Evolutionary conservation across 2,888 invertebrate species (phyloP).

Genomic region (Leucozona laternaria): DNA sequence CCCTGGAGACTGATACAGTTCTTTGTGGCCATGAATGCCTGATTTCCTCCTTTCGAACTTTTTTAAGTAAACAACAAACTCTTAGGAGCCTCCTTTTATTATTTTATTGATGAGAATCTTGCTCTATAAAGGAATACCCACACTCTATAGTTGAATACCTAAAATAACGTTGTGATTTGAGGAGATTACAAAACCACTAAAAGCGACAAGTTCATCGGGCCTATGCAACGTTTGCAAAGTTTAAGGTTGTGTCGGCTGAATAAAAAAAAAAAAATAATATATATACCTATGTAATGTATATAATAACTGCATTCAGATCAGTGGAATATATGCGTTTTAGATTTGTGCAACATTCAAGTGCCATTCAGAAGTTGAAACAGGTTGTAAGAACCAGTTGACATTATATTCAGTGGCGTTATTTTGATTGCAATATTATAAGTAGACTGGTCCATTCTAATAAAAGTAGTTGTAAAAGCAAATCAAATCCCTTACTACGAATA

Average conservation of each 20-base stretch:
- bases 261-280: neutral
- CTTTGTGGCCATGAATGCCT: conserved; percentile 8
- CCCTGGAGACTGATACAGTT: neutral
- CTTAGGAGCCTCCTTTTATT: neutral
- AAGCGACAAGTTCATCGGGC: conserved; percentile 21
- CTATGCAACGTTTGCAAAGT: conserved; percentile 3
- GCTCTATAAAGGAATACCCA: neutral
- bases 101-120: neutral
- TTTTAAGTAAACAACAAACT: conserved; percentile 9
- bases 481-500: neutral
- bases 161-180: no score
- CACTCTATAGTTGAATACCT: no score
- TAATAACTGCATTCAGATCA: neutral
- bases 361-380: neutral
- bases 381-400: conserved; percentile 6
- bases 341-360: conserved; percentile 8
- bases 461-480: neutral
- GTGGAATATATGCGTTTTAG: neutral
- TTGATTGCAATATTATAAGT: neutral
- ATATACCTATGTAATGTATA: no score
- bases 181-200: conserved; percentile 9
- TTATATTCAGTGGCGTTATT: neutral
- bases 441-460: neutral
- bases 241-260: conserved; percentile 22
- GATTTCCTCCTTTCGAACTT: conserved; percentile 30